Percentiles rank a stretch among this genome's conserved stretches.
Evolutionary conservation across 23 tunicate species (phyloP).

Genomic region (Aplidium turbinatum): DNA sequence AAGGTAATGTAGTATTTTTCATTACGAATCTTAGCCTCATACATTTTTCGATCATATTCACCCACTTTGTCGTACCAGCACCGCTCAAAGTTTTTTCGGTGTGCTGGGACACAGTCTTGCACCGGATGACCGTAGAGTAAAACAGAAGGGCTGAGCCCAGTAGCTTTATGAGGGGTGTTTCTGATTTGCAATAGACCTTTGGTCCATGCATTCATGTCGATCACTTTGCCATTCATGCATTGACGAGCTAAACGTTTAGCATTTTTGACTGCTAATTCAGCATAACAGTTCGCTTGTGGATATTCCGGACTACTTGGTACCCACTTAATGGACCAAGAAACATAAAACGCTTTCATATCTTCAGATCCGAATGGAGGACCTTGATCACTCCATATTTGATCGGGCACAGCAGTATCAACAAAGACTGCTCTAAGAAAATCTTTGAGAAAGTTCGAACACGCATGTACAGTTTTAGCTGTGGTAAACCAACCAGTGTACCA

Average conservation of each 20-base stretch:
- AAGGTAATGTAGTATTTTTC: not conserved
- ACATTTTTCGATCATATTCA: too few species aligned
- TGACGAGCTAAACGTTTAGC: not conserved
- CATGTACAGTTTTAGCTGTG: not conserved
- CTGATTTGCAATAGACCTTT: too few species aligned
- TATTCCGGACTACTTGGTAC: too few species aligned
- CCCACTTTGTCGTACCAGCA: too few species aligned
- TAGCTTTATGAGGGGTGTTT: not conserved
- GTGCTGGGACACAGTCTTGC: too few species aligned
- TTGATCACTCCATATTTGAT: not conserved
- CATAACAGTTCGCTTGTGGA: not conserved
- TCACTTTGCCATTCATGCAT: too few species aligned
- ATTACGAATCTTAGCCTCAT: too few species aligned
- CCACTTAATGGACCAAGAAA: constrained; percentile 4
- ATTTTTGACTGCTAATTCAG: not conserved
- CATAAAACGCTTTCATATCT: not conserved
- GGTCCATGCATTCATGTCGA: too few species aligned
- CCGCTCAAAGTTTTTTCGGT: too few species aligned
- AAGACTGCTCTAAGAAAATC: not conserved
- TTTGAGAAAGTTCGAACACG: not conserved
- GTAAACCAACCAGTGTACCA: constrained; percentile 7
- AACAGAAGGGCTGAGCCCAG: not conserved
- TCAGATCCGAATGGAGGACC: too few species aligned
- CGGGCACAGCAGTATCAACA: constrained; percentile 13
- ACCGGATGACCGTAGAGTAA: too few species aligned